A percentile compares a stretch with the other conserved stretches of the same genome.
Evolutionary conservation across 2,797 vertebrate species (phyloP).

Genomic region (Clarias laeviceps): DNA sequence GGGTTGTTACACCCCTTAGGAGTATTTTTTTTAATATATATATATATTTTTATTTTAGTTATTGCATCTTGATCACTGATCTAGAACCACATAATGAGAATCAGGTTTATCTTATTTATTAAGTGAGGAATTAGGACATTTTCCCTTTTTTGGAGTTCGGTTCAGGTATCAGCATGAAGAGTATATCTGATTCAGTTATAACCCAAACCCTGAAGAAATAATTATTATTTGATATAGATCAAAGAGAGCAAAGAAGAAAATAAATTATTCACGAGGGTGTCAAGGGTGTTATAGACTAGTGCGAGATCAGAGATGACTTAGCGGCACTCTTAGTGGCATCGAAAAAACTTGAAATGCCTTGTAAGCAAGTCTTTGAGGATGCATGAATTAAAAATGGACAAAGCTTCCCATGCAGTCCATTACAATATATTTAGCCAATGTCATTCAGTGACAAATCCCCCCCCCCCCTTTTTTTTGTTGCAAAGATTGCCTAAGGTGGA

Average conservation of each 20-base stretch:
- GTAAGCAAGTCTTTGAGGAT: neutral
- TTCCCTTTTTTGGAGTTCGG: neutral
- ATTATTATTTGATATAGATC: neutral
- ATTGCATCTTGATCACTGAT: neutral
- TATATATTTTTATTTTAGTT: neutral
- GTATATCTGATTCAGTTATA: neutral
- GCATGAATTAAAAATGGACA: neutral
- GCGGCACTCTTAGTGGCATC: neutral
- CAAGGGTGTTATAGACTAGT: neutral
- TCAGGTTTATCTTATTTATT: neutral
- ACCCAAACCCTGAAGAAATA: neutral
- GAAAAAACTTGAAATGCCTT: neutral
- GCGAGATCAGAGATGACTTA: slow-evolving; percentile 9
- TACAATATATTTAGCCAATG: neutral
- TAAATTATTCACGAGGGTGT: neutral
- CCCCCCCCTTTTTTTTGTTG: no score
- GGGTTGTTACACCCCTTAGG: neutral
- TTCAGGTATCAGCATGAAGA: neutral
- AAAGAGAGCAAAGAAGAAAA: slow-evolving; percentile 7
- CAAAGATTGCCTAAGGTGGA: neutral
- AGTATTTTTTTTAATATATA: neutral
- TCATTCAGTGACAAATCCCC: neutral
- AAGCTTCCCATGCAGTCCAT: neutral
- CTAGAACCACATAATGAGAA: neutral
- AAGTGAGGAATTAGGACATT: neutral